These are phyloP conservation scores for Fopius arisanus DNA, from an alignment of 1,140 invertebrate genomes.

Conservation along the genomic window DNA sequence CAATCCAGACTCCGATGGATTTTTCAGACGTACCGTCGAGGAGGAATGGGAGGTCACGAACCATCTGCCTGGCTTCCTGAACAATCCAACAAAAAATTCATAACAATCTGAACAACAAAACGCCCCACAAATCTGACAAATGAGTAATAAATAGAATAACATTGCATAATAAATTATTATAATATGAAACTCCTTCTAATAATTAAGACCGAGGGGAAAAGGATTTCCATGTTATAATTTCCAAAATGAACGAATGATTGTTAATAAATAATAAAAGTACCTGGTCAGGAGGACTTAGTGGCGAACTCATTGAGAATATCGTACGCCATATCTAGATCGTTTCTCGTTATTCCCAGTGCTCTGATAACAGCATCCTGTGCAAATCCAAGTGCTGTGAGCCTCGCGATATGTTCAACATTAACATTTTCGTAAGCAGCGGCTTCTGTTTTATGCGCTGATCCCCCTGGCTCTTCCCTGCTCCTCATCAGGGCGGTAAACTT, in stretches of 20 bases:
- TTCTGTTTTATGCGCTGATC: constrained; percentile 47
- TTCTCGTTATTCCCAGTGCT: constrained; percentile 88
- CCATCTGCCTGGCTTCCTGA: no score
- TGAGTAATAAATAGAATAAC: no score
- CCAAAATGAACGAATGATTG: neutral
- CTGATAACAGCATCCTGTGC: constrained; percentile 88
- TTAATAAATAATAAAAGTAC: constrained; percentile 36
- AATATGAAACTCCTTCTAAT: no score
- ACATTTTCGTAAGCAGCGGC: constrained; percentile 83
- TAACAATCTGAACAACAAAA: neutral
- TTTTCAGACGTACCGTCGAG: no score
- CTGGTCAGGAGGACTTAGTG: constrained; percentile 68
- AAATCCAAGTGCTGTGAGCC: constrained; percentile 87
- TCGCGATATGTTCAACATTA: constrained; percentile 89
- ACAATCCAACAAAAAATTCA: no score
- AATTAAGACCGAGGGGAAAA: no score
- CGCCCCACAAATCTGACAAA: no score
- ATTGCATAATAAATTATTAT: no score
- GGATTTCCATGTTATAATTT: no score
- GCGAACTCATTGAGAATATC: constrained; percentile 94
- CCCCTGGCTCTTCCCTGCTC: constrained; percentile 52
- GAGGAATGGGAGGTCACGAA: no score
- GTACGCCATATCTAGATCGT: constrained; percentile 93
- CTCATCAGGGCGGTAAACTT: constrained; percentile 58
- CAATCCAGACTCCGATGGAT: no score